phyloP scores from a whole-genome alignment of 2,888 invertebrate genomes.

The Tiliacea citrago region DNA sequence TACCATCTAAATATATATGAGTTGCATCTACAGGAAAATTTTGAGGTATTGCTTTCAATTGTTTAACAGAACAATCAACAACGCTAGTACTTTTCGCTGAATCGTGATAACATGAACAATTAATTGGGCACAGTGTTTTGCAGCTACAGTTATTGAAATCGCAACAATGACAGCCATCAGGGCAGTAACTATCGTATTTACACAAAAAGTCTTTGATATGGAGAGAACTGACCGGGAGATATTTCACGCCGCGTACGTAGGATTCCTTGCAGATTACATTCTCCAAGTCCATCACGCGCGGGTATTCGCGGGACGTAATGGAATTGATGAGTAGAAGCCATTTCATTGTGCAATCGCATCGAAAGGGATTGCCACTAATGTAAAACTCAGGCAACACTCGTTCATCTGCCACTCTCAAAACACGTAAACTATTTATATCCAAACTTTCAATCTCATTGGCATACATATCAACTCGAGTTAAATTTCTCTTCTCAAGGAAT shows the following conservation, averaged over 20 bases:
- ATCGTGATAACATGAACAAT: slow-evolving; percentile 98
- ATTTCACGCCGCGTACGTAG: slow-evolving; percentile 94
- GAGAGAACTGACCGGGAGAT: slow-evolving; percentile 94
- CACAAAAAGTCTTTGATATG: slow-evolving; percentile 96
- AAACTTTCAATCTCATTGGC: slow-evolving; percentile 96
- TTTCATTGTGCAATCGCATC: slow-evolving; percentile 98
- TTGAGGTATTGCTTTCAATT: slow-evolving; percentile 93
- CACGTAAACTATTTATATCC: slow-evolving; percentile 94
- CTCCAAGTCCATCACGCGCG: slow-evolving; percentile 96
- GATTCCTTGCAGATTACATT: slow-evolving; percentile 97
- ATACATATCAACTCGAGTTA: slow-evolving; percentile 97
- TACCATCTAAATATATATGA: slow-evolving; percentile 97
- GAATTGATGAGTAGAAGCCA: slow-evolving; percentile 98
- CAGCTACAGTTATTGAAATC: slow-evolving; percentile 99
- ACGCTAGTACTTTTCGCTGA: slow-evolving; percentile 97
- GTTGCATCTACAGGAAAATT: slow-evolving; percentile 97
- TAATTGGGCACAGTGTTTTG: slow-evolving; percentile 97
- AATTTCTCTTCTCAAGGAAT: slow-evolving; percentile 95
- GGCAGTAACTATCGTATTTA: slow-evolving; percentile 97
- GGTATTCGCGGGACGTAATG: slow-evolving; percentile 95
- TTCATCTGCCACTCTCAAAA: slow-evolving; percentile 93
- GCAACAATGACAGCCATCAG: slow-evolving; percentile 97
- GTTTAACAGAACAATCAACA: slow-evolving; percentile 96
- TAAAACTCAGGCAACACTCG: slow-evolving; percentile 96
- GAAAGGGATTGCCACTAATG: slow-evolving; percentile 97